Percentiles rank a stretch among this genome's conserved stretches.
Conservation (phyloP, 2,113 vertebrate genomes). For the Rhadina sibilatrix region DNA sequence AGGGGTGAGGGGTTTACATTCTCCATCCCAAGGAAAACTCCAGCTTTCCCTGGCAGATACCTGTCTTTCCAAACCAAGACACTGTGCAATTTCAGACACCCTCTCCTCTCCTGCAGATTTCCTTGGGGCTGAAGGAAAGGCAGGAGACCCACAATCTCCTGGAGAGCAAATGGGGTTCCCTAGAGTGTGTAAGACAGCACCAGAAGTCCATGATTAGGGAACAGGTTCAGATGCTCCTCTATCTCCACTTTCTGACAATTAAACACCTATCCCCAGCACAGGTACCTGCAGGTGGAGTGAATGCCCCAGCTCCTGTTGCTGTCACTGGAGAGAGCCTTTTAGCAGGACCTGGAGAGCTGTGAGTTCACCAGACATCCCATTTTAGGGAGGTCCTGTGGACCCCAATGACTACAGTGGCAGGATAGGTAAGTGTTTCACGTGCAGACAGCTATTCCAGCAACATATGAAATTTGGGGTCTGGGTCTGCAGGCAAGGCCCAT, state of each 20-base stretch:
- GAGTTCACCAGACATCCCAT: not conserved
- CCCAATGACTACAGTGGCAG: not conserved
- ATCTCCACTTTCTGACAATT: not conserved
- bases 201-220: not conserved
- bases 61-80: too few species aligned
- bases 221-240: not conserved
- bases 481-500: not conserved
- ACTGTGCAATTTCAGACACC: not conserved
- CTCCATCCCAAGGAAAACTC: too few species aligned
- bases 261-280: fast-evolving
- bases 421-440: fast-evolving
- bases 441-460: not conserved
- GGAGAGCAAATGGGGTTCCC: not conserved
- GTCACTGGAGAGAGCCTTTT: not conserved
- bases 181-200: not conserved
- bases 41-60: too few species aligned
- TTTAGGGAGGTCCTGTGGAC: not conserved
- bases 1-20: too few species aligned
- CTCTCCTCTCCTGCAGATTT: not conserved
- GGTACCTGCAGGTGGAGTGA: not conserved
- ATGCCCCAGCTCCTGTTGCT: not conserved
- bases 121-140: not conserved
- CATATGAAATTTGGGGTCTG: not conserved
- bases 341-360: not conserved
- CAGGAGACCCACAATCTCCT: not conserved